Evolutionary conservation across 2,888 invertebrate species (phyloP).

Genomic region (Polydesmus complanatus): DNA sequence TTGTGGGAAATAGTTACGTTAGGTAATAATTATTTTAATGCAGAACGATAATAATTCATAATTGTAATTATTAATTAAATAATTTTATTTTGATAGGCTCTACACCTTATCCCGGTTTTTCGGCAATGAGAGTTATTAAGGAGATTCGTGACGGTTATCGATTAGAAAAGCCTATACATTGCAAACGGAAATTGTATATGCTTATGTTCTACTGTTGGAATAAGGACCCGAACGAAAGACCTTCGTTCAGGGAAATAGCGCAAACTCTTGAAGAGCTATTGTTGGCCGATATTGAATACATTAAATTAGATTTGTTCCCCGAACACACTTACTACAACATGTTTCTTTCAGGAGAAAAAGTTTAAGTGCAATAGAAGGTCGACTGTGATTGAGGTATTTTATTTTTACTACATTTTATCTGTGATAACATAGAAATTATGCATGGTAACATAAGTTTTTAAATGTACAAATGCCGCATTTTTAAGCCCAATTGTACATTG

Average conservation of each 20-base stretch:
- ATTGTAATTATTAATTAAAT: too few species aligned
- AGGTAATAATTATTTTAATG: constrained; percentile 29
- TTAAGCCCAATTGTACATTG: too few species aligned
- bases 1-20: constrained; percentile 94
- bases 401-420: too few species aligned
- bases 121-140: constrained; percentile 77
- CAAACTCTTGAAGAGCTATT: constrained; percentile 65
- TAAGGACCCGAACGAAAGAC: constrained; percentile 64
- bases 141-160: constrained; percentile 78
- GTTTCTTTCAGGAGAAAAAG: constrained; percentile 53
- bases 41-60: not conserved
- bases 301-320: constrained; percentile 79
- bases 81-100: constrained; percentile 49
- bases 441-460: too few species aligned
- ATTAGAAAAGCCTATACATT: constrained; percentile 84
- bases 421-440: too few species aligned
- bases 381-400: too few species aligned
- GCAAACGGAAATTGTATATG: constrained; percentile 72
- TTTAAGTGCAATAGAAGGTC: too few species aligned
- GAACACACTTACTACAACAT: constrained; percentile 63
- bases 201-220: constrained; percentile 96
- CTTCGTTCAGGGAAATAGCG: constrained; percentile 69
- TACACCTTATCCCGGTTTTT: constrained; percentile 85
- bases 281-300: constrained; percentile 82
- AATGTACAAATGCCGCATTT: too few species aligned